Percentiles rank a stretch among this genome's conserved stretches.
These are phyloP conservation scores for Ferrisia virgata DNA, from an alignment of 2,888 invertebrate genomes.

Conservation along the genomic window DNA sequence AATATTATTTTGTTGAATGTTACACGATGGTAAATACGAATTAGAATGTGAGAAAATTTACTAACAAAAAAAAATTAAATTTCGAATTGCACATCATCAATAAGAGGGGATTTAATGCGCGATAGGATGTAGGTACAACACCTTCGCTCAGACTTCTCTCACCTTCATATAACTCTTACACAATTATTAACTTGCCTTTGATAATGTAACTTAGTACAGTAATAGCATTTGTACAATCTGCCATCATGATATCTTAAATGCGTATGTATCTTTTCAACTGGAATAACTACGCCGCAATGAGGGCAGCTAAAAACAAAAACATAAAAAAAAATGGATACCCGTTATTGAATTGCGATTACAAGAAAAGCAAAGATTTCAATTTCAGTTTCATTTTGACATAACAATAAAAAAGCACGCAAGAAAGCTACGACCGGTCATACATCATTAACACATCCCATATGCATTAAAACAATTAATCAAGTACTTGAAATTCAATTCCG, in stretches of 20 bases:
- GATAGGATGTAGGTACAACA: too few relatives aligned
- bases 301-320: slow-evolving; percentile 63
- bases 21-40: too few relatives aligned
- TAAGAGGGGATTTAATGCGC: too few relatives aligned
- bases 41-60: too few relatives aligned
- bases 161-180: neutral
- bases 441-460: neutral
- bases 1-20: too few relatives aligned
- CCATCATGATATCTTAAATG: slow-evolving; percentile 76
- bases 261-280: slow-evolving; percentile 62
- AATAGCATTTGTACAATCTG: slow-evolving; percentile 68
- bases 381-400: neutral
- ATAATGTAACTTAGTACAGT: slow-evolving; percentile 65
- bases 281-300: slow-evolving; percentile 63
- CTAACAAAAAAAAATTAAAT: too few relatives aligned
- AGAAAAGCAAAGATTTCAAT: neutral
- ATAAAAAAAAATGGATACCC: slow-evolving; percentile 55
- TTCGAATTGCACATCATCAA: too few relatives aligned
- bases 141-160: too few relatives aligned
- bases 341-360: neutral
- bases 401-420: neutral
- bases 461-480: neutral
- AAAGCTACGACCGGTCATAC: neutral
- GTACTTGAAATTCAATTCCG: slow-evolving; percentile 60
- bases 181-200: neutral